A percentile compares a stretch with the other conserved stretches of the same genome.
Conservation (phyloP, 2,888 invertebrate genomes). For the Cenopis cana region DNA sequence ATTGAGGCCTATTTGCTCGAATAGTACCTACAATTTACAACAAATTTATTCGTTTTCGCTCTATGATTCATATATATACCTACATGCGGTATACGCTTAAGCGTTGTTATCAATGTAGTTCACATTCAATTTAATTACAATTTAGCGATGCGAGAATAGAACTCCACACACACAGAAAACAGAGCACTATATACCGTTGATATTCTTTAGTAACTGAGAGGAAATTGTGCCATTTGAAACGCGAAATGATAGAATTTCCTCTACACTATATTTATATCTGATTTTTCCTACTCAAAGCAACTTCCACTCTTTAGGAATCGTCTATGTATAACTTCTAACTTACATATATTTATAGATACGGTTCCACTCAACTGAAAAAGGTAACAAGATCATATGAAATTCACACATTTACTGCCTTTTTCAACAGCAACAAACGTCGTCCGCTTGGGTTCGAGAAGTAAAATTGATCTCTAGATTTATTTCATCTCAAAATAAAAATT, state of each 20-base stretch:
- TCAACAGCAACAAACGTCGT: background rate
- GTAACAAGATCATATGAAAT: background rate
- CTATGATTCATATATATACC: background rate
- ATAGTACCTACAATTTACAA: no score
- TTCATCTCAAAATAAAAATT: conserved; percentile 11
- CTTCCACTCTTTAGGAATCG: conserved; percentile 19
- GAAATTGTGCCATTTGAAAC: conserved; percentile 29
- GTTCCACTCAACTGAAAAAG: background rate
- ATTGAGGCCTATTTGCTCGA: no score
- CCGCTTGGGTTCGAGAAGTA: background rate
- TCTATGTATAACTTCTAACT: background rate
- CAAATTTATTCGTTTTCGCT: no score
- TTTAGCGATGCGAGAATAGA: background rate
- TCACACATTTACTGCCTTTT: background rate
- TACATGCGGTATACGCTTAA: background rate
- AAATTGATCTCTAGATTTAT: conserved; percentile 25
- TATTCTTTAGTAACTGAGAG: conserved; percentile 10
- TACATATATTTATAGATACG: background rate
- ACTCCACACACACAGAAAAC: background rate
- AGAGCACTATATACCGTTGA: background rate
- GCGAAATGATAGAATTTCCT: conserved; percentile 31
- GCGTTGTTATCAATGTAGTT: background rate
- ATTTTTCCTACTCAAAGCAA: conserved; percentile 30
- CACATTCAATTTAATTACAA: background rate
- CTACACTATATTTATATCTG: conserved; percentile 23